Base-by-base conservation (phyloP, 2,797 vertebrate genomes). In the Acanthurus lineatus region DNA sequence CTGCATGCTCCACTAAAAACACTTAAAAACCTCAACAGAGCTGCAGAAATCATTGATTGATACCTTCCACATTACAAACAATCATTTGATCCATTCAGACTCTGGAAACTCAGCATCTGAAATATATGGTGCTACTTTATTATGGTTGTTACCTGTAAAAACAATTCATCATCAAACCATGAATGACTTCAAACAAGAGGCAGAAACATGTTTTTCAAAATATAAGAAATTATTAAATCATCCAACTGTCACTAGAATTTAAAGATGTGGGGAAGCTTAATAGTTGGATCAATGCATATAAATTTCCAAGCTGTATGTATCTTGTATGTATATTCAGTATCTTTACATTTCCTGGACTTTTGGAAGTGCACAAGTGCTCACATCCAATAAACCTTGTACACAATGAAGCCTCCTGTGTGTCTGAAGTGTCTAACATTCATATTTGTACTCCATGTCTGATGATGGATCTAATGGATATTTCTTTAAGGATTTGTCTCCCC, bases 381-480 rank as follows among this genome's bases (percentile, higher is more conserved):
- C 82, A 75, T 89, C 71, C 86, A 93, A 93, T 95, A 93, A 95
- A 93, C 45, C 2, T 86, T 79, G 83, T 73, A 85, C 57, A 81
- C 80, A 87, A 86, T 15, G 0, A 76, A 72, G 19, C 7, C 3
- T 25, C 56, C 2, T 45, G 47, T 71, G 49, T 66, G 40, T 64
- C 20, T 62, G 9, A 14, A 12, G 44, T 59, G 2, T 25, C 38
- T 40, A 9, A 14, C 60, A 2, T 51, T 32, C 5, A 17, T 7
- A 3, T 8, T 53, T 25, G 12, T 9, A 73, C 25, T 58, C 32
- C 8, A 65, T 3, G 9, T 4, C 42, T 40, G n/a, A 35, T 35
- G n/a, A 49, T 40, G 2, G 14, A 22, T 62, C 17, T 28, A 1
- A 52, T 9, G 8, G 25, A 15, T 19, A 6, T 52, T 65, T 63